phyloP scores from a whole-genome alignment of 2,888 invertebrate species.

The Agrypnus murinus region DNA sequence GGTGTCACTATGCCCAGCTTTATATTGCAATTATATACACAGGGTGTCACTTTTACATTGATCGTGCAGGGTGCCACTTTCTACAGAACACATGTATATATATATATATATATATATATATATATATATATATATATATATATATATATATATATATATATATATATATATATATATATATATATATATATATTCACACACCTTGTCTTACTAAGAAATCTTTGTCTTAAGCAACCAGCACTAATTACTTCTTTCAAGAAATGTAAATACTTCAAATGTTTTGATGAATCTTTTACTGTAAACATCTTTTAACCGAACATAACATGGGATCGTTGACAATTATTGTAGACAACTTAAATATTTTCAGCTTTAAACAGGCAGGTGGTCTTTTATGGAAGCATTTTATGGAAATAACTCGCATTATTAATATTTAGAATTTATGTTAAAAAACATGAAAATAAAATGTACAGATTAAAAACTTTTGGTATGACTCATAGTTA shows the following conservation, averaged over 20 bases:
- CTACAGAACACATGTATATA: no score
- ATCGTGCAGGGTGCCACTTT: no score
- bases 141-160: no score
- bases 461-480: slow-evolving; percentile 27
- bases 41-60: no score
- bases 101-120: no score
- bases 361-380: slow-evolving; percentile 22
- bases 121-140: no score
- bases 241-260: background rate
- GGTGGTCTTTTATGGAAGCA: slow-evolving; percentile 30
- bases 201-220: slow-evolving; percentile 2
- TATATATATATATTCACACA: no score
- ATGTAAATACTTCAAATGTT: slow-evolving; percentile 20
- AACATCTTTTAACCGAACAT: background rate
- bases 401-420: slow-evolving; percentile 35
- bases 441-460: slow-evolving; percentile 13
- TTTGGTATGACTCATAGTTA: slow-evolving; percentile 35
- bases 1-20: no score
- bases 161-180: no score
- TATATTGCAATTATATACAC: no score
- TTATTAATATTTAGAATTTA: slow-evolving; percentile 29
- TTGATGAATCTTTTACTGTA: background rate
- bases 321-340: slow-evolving; percentile 29
- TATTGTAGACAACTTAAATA: slow-evolving; percentile 29
- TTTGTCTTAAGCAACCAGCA: slow-evolving; percentile 4